Conservation (phyloP, 2,797 vertebrate genomes). For the Epinephelus malabaricus region DNA sequence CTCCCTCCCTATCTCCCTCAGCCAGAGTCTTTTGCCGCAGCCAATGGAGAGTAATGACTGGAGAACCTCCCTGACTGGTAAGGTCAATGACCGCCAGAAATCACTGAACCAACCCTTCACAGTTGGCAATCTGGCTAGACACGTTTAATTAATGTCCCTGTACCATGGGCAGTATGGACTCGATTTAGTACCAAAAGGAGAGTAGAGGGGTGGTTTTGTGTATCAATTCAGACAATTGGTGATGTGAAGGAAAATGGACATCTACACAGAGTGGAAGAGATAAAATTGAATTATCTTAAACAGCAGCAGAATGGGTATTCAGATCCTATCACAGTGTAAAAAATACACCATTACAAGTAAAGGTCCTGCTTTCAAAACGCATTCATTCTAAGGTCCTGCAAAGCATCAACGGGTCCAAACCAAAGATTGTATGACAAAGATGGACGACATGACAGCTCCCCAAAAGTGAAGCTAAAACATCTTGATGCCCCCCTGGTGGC, state of each 20-base stretch:
- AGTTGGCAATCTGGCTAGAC: constrained; percentile 20
- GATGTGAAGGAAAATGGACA: neutral
- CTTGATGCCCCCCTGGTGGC: no score
- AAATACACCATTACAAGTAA: no score
- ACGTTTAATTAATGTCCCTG: constrained; percentile 18
- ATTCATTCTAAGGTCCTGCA: no score
- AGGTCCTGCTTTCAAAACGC: no score
- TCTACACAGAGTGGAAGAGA: neutral
- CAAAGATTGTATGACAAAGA: no score
- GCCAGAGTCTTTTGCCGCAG: constrained; percentile 15
- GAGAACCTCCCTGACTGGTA: constrained; percentile 26
- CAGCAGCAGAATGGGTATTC: neutral
- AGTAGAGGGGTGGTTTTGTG: neutral
- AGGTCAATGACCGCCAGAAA: constrained; percentile 34
- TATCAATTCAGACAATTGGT: constrained; percentile 7
- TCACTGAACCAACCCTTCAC: constrained; percentile 30
- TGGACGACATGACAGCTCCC: no score
- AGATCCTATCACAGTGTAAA: no score
- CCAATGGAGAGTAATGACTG: constrained; percentile 30
- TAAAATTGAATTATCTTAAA: neutral
- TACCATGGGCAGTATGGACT: neutral
- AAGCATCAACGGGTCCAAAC: no score
- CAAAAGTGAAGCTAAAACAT: no score
- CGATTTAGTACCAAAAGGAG: constrained; percentile 1
- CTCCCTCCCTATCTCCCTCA: constrained; percentile 11